Base-by-base conservation (phyloP, 2,797 vertebrate species). In the Paedocypris micromegethes region DNA sequence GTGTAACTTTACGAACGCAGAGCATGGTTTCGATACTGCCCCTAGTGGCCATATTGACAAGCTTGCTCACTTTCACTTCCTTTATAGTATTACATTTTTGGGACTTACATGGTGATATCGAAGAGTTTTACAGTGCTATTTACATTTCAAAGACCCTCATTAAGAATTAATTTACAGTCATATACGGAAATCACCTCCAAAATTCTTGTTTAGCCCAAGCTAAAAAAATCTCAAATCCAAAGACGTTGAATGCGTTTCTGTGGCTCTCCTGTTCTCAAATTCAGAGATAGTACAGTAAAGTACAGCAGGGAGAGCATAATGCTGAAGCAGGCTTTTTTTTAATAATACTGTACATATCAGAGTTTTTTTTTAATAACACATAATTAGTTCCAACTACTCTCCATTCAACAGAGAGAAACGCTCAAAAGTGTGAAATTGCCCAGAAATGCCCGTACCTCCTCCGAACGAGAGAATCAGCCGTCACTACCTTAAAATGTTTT, bases 391-490 rank as follows among this genome's bases (percentile, higher is more conserved):
- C 61, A 58, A 69, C 44, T 71, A 53, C 43, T 55, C 53, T 57
- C 23, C 70, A 66, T 74, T 68, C 72, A 76, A 56, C 50, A 61
- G 52, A 61, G 56, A 64, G 75, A 72, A 66, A 58, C 64, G 61
- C 73, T 47, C 61, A 71, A 56, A 23, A 67, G 68, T 53, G 73
- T 45, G n/a, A 67, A 75, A 53, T 48, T 57, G 77, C 74, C 70
- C 49, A 5, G 40, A 59, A 51, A 64, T 39, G 49, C 68, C 57
- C 45, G 72, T 51, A 68, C 73, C 57, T 58, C 47, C 66, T 57
- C 45, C 45, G 9, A 77, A 75, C 59, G 76, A 52, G n/a, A 67
- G 6, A 71, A 77, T 72, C 74, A 79, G 77, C 70, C 72, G 64
- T 72, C 57, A 51, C 48, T 66, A 74, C 73, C 58, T 71, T 52